Evolutionary conservation across 2,888 invertebrate genomes (phyloP), one percentile per base, ranked within the genome.

Genomic region (Sarcophaga rosellei): DNA sequence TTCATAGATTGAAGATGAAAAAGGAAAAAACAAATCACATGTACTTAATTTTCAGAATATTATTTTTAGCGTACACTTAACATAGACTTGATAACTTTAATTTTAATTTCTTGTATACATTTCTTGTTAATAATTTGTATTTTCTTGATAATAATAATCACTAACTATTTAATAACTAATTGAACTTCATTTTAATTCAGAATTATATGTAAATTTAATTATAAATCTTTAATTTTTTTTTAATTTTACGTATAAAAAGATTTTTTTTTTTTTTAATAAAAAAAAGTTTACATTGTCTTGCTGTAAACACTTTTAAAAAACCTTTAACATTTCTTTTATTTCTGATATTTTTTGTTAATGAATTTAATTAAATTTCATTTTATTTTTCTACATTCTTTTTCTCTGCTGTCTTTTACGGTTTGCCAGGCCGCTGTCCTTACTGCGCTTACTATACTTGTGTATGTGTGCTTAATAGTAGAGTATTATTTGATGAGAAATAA

Each of bases 351-450:
- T 47, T 53, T 0, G n/a, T 20, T 11, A 23, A 70, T 44, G 45
- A 23, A 45, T 75, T 69, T 35, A 53, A 73, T 75, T 62, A 66
- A 57, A 53, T 17, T 23, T 21, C 62, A 45, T 44, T 25, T 75
- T 45, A 35, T 68, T 57, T 23, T 63, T 78, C 47, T 45, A 25
- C 20, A 73, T 66, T 57, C 61, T 59, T 62, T 15, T 17, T 74
- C 89, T 53, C 15, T 53, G 12, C 53, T 53, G 12, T 53, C 12
- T 15, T 53, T 53, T 53, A 89, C 83, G 86, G 63, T 89, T 87
- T 65, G 11, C 70, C 88, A 90, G 89, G 90, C 90, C 90, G 89
- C 91, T 90, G 90, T 89, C 91, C 90, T 91, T 89, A 91, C 90
- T 91, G 89, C 88, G 85, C 83, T 81, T 81, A 72, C 57, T 12